phyloP scores from a whole-genome alignment of 2,797 vertebrate species.

The Gallinago solitaria region DNA sequence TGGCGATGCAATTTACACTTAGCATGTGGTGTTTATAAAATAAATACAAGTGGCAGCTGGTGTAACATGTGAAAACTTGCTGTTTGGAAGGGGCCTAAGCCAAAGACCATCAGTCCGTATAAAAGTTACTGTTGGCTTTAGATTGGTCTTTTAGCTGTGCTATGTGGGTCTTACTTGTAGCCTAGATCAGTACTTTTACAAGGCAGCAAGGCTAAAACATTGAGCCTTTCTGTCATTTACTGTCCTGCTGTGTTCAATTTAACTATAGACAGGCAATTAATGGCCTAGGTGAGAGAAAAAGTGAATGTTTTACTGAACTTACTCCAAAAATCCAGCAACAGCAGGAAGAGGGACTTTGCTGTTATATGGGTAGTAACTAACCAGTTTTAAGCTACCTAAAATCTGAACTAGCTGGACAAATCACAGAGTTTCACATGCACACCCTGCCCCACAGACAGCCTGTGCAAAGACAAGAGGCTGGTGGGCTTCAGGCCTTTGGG shows the following conservation, averaged over 20 bases:
- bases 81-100: conserved; percentile 34
- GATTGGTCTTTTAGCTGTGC: conserved; percentile 4
- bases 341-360: neutral
- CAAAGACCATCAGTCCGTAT: conserved; percentile 13
- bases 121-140: conserved; percentile 47
- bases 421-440: fast-evolving
- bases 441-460: neutral
- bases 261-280: conserved; percentile 13
- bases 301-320: neutral
- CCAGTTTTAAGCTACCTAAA: neutral
- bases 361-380: neutral
- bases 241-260: conserved; percentile 26
- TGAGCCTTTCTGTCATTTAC: neutral
- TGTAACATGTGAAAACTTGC: neutral
- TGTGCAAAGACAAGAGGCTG: neutral
- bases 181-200: neutral
- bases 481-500: neutral
- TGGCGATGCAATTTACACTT: conserved; percentile 13
- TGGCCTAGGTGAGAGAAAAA: conserved; percentile 11
- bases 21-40: conserved; percentile 51
- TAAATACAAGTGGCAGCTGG: conserved; percentile 48
- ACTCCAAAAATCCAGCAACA: neutral
- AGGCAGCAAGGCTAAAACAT: neutral
- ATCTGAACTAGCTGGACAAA: neutral
- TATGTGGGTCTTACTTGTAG: neutral